phyloP scores from a whole-genome alignment of 1,140 invertebrate species.

The Mya arenaria region DNA sequence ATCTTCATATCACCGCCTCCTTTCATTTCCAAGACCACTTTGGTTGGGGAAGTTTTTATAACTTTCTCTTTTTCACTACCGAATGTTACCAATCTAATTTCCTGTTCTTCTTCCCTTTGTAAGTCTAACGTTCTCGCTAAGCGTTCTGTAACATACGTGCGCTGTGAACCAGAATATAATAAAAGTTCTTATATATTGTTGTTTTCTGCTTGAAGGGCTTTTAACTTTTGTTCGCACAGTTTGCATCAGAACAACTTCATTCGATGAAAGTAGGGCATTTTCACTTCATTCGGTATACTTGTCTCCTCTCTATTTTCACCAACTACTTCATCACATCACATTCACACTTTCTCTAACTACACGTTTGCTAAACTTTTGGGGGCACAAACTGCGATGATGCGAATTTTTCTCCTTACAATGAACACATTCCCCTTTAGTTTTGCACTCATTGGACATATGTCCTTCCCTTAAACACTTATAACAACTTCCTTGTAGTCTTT shows the following conservation, averaged over 20 bases:
- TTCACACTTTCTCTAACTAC: not conserved
- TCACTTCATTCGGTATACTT: not conserved
- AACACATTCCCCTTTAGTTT: not conserved
- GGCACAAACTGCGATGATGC: slow-evolving; percentile 7
- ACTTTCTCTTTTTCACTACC: slow-evolving; percentile 39
- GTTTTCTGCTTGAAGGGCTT: not conserved
- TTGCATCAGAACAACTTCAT: slow-evolving; percentile 50
- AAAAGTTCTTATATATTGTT: slow-evolving; percentile 12
- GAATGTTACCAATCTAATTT: slow-evolving; percentile 47
- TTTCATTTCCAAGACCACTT: slow-evolving; percentile 35
- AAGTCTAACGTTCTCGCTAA: slow-evolving; percentile 38
- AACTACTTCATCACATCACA: not conserved
- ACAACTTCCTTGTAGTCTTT: not conserved
- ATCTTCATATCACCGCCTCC: not conserved
- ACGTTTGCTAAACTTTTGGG: not conserved
- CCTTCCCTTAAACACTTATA: slow-evolving; percentile 1
- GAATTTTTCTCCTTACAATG: not conserved
- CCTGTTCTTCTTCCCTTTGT: slow-evolving; percentile 14
- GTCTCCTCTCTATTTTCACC: not conserved
- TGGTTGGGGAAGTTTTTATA: slow-evolving; percentile 27
- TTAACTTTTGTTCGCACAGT: slow-evolving; percentile 7
- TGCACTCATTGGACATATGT: not conserved
- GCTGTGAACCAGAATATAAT: slow-evolving; percentile 35
- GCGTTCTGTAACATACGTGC: slow-evolving; percentile 45
- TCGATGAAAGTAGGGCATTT: slow-evolving; percentile 29